Conservation (phyloP, 2,797 vertebrate genomes). For the Urophycis tenuis region DNA sequence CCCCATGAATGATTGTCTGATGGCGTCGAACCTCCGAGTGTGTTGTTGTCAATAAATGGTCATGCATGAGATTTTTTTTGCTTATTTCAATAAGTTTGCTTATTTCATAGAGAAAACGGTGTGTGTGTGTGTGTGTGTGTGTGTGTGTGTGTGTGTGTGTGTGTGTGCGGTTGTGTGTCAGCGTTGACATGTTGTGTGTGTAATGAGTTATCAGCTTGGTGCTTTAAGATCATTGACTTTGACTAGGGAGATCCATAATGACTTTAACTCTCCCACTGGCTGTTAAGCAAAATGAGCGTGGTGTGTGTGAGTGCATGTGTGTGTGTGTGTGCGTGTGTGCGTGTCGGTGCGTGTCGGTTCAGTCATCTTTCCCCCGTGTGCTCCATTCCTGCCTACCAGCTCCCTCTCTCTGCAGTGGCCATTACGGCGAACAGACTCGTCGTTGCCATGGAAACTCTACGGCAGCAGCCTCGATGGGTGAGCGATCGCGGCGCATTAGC, state of each 20-base stretch:
- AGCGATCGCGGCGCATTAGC: slow-evolving; percentile 62
- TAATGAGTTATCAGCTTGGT: slow-evolving; percentile 61
- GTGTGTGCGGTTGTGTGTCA: slow-evolving; percentile 10
- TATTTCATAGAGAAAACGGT: too few relatives aligned
- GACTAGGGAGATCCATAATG: slow-evolving; percentile 51
- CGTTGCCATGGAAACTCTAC: slow-evolving; percentile 65
- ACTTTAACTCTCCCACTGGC: slow-evolving; percentile 56
- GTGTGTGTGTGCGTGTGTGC: background rate
- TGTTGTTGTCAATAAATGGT: too few relatives aligned
- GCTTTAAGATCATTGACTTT: slow-evolving; percentile 56
- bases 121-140: too few relatives aligned
- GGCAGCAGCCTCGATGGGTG: slow-evolving; percentile 60
- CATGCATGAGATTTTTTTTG: background rate
- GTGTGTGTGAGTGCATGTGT: slow-evolving; percentile 3
- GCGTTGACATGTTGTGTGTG: slow-evolving; percentile 35
- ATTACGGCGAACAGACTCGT: slow-evolving; percentile 44
- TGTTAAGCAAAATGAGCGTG: slow-evolving; percentile 57
- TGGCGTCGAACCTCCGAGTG: too few relatives aligned
- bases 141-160: too few relatives aligned
- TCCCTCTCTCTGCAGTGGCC: slow-evolving; percentile 48
- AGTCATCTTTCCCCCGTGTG: background rate
- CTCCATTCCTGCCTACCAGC: slow-evolving; percentile 29
- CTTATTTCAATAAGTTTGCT: background rate
- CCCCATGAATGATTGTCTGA: too few relatives aligned
- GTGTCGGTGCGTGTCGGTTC: background rate